phyloP scores from a whole-genome alignment of 2,113 vertebrate genomes.

The Apodemus speciosus region DNA sequence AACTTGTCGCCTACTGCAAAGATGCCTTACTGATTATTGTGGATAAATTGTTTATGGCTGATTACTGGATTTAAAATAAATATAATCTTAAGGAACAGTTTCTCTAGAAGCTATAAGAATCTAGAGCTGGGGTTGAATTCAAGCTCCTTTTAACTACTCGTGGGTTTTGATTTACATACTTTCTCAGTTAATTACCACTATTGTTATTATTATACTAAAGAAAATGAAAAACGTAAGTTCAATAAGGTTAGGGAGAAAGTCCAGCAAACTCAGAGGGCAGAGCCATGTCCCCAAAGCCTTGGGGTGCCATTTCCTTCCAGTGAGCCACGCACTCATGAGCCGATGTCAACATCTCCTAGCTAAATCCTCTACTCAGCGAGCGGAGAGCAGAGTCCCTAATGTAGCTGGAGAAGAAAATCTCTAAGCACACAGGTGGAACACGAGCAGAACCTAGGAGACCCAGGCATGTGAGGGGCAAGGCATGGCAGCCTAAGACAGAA shows the following conservation, averaged over 20 bases:
- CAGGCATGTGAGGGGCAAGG: no score
- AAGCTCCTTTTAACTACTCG: background rate
- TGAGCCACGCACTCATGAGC: background rate
- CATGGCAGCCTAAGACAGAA: background rate
- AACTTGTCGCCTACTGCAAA: background rate
- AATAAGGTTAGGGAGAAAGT: background rate
- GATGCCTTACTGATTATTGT: background rate
- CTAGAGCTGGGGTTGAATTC: background rate
- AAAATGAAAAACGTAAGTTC: background rate
- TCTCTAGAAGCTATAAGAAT: background rate
- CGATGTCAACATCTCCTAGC: background rate
- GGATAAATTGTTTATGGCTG: background rate
- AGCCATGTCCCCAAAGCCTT: background rate
- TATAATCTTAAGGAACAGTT: background rate
- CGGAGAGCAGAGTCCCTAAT: background rate
- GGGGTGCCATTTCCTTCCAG: no score
- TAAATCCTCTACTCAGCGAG: background rate
- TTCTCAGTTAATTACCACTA: background rate
- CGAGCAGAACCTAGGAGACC: background rate
- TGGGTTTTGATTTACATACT: background rate
- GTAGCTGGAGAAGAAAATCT: accelerated
- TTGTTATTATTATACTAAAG: background rate
- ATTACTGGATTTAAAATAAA: background rate
- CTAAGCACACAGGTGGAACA: background rate
- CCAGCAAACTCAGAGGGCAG: background rate